These are phyloP conservation scores for Netelia melanura DNA, from an alignment of 2,888 invertebrate genomes.

Conservation along the genomic window DNA sequence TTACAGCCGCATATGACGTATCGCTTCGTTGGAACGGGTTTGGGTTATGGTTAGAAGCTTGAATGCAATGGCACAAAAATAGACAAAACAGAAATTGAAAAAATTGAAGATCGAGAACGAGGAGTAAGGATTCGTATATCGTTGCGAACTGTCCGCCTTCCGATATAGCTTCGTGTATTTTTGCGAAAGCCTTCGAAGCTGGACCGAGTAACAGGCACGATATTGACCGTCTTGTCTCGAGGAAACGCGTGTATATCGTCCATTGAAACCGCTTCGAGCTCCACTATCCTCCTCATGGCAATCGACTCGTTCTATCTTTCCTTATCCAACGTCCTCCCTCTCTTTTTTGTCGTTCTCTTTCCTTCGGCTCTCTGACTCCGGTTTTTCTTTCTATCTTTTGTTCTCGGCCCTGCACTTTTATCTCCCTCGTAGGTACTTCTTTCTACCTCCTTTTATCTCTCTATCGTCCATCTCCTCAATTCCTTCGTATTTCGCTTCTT, in stretches of 20 bases:
- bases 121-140: constrained; percentile 41
- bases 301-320: constrained; percentile 50
- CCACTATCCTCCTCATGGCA: constrained; percentile 38
- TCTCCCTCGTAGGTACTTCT: constrained; percentile 44
- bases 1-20: constrained; percentile 17
- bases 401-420: constrained; percentile 57
- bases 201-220: constrained; percentile 50
- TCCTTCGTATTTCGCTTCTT: constrained; percentile 23
- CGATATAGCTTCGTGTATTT: constrained; percentile 14
- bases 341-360: not conserved
- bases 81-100: constrained; percentile 21
- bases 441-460: constrained; percentile 29
- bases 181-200: constrained; percentile 13
- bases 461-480: constrained; percentile 33
- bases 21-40: not conserved
- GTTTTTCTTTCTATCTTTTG: constrained; percentile 43
- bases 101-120: constrained; percentile 22
- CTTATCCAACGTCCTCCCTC: constrained; percentile 6
- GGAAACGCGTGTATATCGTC: constrained; percentile 60
- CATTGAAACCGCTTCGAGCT: constrained; percentile 14
- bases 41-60: constrained; percentile 36
- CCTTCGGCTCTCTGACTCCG: constrained; percentile 1
- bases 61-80: constrained; percentile 53
- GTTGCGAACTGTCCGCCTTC: constrained; percentile 46
- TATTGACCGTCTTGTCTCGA: constrained; percentile 69